phyloP scores from a whole-genome alignment of 2,797 vertebrate species.

The Cercopithecus hamlyni region DNA sequence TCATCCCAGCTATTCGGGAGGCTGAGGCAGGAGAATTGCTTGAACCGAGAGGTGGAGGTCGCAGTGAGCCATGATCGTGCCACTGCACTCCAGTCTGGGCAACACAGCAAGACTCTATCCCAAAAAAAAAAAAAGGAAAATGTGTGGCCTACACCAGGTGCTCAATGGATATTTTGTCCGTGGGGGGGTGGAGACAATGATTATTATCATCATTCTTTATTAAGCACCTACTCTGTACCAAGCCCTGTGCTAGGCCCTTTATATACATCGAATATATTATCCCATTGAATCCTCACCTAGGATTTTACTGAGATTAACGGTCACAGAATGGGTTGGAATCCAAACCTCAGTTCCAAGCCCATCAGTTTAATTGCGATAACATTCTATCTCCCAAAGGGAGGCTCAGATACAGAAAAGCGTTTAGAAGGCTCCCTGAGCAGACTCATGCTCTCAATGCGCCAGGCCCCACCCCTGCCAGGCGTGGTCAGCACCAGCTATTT shows the following conservation, averaged over 20 bases:
- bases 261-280: not conserved
- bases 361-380: not conserved
- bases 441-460: not conserved
- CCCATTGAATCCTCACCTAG: not conserved
- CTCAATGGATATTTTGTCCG: not conserved
- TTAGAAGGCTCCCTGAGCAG: not conserved
- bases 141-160: not conserved
- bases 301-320: not conserved
- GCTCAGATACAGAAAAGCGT: not conserved
- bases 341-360: conserved; percentile 3
- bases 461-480: not conserved
- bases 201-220: not conserved
- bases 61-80: too few relatives aligned
- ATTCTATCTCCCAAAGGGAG: not conserved
- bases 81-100: too few relatives aligned
- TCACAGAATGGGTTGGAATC: not conserved
- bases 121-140: not conserved
- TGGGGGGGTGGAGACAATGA: accelerated
- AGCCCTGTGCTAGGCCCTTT: not conserved
- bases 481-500: not conserved
- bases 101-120: too few relatives aligned
- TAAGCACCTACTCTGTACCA: not conserved
- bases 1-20: too few relatives aligned
- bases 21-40: too few relatives aligned
- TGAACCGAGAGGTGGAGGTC: too few relatives aligned